Base-by-base conservation (phyloP, 2,113 vertebrate species). In the Progne subis region DNA sequence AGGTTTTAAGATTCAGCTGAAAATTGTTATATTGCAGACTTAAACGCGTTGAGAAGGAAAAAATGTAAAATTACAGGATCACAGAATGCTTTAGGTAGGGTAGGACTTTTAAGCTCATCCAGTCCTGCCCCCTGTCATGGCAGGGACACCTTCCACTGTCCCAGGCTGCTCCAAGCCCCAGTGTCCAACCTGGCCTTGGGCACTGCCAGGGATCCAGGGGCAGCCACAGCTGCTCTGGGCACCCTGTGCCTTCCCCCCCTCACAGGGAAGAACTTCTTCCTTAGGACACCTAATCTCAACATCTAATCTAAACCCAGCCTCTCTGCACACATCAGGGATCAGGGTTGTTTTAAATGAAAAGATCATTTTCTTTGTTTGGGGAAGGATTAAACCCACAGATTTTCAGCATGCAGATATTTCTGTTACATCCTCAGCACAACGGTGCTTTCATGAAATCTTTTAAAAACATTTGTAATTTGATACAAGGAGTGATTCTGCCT, bases 131-230 rank as follows among this genome's bases (percentile, higher is more conserved):
- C 4, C 12, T 7, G 20, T 29, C 19, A 8, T 64, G 43, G 23
- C 59, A 37, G 14, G 67, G 76, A 32, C 68, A 24, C 8, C 8
- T 81, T 0, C 23, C 52, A 29, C 28, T 20, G 3, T 14, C 18
- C 77, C 77, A 55, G 41, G 56, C 3, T 47, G 49, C 56, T 56
- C 85, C 84, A 2, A 47, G 29, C 25, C n/a, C 57, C 67, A 32
- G 0, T 12, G 6, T 13, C 60, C 68, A 59, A 0, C 18, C 60
- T 57, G 52, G 26, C 52, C 77, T 52, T 37, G 44, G 44, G 0
- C 59, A 52, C 6, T 81, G 2, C 37, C 77, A 67, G 60, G 60
- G 32, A 29, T 89, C 12, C 65, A 81, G 59, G 52, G 52, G 32
- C 52, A 74, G 37, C 60, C 77, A 3, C 77, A 74, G 60, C 69